Evolutionary conservation across 2,888 invertebrate species (phyloP).

Genomic region (Tenthredo scrophulariae): DNA sequence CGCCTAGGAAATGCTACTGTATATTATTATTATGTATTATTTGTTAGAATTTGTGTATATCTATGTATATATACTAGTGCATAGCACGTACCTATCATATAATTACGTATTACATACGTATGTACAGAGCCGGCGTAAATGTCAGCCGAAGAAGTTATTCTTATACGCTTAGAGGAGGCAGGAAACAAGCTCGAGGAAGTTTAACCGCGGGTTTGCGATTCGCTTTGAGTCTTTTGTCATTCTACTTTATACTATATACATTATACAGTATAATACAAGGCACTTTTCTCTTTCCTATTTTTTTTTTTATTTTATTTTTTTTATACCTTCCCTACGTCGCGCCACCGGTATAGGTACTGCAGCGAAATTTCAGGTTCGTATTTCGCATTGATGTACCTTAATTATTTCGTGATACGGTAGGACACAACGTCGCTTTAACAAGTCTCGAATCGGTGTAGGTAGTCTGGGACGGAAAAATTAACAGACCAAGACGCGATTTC

Average conservation of each 20-base stretch:
- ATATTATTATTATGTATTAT: neutral
- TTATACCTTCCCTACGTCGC: too few species aligned
- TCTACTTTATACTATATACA: neutral
- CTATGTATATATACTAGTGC: neutral
- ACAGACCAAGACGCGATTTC: slow-evolving; percentile 43
- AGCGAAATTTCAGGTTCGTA: slow-evolving; percentile 3
- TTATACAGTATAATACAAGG: neutral
- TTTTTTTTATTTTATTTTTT: neutral
- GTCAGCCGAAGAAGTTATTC: slow-evolving; percentile 36
- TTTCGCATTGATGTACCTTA: slow-evolving; percentile 8
- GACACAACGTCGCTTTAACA: slow-evolving; percentile 3
- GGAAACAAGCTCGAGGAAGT: slow-evolving; percentile 46
- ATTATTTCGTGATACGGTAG: neutral
- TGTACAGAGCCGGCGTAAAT: neutral
- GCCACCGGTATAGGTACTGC: too few species aligned
- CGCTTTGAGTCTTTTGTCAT: slow-evolving; percentile 26
- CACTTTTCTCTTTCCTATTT: neutral
- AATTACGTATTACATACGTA: slow-evolving; percentile 27
- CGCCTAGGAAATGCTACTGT: neutral
- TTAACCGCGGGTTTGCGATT: slow-evolving; percentile 37
- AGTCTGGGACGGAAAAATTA: neutral
- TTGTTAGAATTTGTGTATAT: neutral
- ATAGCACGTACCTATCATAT: neutral
- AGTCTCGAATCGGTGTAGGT: neutral
- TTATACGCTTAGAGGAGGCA: slow-evolving; percentile 13